A percentile compares a stretch with the other conserved stretches of the same genome.
Evolutionary conservation across 2,888 invertebrate species (phyloP).

Genomic region (Tanytarsus gracilentus): DNA sequence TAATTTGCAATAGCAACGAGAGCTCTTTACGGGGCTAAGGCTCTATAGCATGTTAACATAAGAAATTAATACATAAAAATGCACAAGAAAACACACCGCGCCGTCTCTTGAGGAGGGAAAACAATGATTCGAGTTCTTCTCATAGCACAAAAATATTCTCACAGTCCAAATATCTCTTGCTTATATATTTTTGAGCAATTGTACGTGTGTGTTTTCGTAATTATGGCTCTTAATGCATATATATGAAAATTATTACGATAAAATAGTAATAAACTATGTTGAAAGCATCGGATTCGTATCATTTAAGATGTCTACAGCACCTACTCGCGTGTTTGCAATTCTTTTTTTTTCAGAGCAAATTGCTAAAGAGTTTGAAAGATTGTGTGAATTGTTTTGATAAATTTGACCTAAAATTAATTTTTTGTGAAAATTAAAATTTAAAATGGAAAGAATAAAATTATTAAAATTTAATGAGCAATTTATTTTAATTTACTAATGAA

Average conservation of each 20-base stretch:
- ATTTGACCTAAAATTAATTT: not conserved
- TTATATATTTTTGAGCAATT: not conserved
- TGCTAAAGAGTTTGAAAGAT: too few species aligned
- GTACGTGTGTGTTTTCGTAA: conserved; percentile 2
- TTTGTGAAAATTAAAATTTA: not conserved
- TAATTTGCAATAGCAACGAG: conserved; percentile 26
- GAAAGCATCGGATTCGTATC: conserved; percentile 7
- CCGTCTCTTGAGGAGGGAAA: conserved; percentile 8
- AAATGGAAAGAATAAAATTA: too few species aligned
- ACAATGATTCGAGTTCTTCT: conserved; percentile 24
- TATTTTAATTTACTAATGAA: not conserved
- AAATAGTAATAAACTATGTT: conserved; percentile 9
- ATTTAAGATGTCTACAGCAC: not conserved
- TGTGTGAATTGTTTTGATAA: too few species aligned
- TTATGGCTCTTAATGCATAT: conserved; percentile 7
- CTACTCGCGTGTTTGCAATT: not conserved
- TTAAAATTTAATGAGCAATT: not conserved
- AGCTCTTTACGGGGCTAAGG: conserved; percentile 11
- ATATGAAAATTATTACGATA: too few species aligned
- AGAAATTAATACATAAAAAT: conserved; percentile 25
- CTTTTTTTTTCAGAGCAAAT: too few species aligned
- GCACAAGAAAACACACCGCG: conserved; percentile 8
- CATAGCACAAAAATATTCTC: conserved; percentile 24
- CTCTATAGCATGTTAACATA: conserved; percentile 23
- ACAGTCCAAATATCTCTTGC: conserved; percentile 26